Evolutionary conservation across 2,113 vertebrate species (phyloP).

Genomic region (Noturus placidus): DNA sequence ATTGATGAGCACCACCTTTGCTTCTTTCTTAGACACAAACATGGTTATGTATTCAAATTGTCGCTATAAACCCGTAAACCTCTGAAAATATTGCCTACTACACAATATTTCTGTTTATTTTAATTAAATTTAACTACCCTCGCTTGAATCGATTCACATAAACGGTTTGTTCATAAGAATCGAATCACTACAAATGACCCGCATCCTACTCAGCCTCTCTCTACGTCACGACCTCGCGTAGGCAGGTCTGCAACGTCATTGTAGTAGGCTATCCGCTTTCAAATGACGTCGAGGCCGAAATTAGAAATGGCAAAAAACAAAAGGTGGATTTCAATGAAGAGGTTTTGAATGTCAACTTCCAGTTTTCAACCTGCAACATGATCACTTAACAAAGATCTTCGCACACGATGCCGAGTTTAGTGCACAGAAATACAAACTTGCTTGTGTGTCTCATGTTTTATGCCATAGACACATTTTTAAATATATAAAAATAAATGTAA

Average conservation of each 20-base stretch:
- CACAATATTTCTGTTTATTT: neutral
- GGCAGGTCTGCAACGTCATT: constrained; percentile 22
- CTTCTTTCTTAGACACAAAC: neutral
- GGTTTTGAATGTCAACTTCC: neutral
- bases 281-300: constrained; percentile 19
- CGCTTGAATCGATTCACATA: neutral
- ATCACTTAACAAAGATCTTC: neutral
- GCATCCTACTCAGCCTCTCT: neutral
- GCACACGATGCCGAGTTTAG: neutral
- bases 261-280: constrained; percentile 2
- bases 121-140: neutral
- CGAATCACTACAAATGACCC: neutral
- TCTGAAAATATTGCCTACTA: neutral
- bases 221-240: constrained; percentile 27
- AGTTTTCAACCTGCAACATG: neutral
- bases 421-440: neutral
- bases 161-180: neutral
- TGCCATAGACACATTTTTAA: neutral
- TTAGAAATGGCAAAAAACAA: neutral
- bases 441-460: neutral
- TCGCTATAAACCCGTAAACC: neutral
- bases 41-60: neutral
- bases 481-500: neutral
- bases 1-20: neutral
- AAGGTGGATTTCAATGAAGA: neutral